These are phyloP conservation scores for Muntiacus reevesi DNA, from an alignment of 2,113 vertebrate genomes.

Conservation along the genomic window DNA sequence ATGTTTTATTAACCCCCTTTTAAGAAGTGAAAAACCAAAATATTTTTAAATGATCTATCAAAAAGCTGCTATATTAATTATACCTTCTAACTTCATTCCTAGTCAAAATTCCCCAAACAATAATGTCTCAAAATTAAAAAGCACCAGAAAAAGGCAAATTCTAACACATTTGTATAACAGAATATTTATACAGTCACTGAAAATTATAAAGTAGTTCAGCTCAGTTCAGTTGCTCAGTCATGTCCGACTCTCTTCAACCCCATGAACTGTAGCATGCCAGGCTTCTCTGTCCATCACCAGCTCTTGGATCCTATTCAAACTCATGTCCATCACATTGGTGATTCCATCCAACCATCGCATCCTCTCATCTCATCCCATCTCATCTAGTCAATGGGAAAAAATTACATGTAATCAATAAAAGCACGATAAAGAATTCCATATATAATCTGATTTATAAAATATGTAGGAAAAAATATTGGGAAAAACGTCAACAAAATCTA, in stretches of 20 bases:
- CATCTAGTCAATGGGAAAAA: neutral
- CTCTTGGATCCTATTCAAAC: neutral
- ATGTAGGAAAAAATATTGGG: neutral
- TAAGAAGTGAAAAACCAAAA: slow-evolving; percentile 14
- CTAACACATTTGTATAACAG: neutral
- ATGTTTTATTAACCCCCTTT: neutral
- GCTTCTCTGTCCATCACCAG: neutral
- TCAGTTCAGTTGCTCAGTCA: neutral
- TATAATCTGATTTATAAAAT: neutral
- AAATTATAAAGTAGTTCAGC: neutral
- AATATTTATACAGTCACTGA: neutral
- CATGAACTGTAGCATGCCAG: neutral
- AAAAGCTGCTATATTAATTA: slow-evolving; percentile 18
- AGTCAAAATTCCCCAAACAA: neutral
- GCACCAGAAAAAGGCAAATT: neutral
- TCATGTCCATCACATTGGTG: neutral
- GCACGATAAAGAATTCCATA: neutral
- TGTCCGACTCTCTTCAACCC: neutral
- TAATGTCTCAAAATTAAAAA: slow-evolving; percentile 8
- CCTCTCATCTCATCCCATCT: neutral
- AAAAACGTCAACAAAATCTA: neutral
- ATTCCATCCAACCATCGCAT: neutral
- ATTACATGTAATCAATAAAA: neutral
- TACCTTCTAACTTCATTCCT: neutral
- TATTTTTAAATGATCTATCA: neutral